Evolutionary conservation across 2,888 invertebrate genomes (phyloP).

Genomic region (Eristalis arbustorum): DNA sequence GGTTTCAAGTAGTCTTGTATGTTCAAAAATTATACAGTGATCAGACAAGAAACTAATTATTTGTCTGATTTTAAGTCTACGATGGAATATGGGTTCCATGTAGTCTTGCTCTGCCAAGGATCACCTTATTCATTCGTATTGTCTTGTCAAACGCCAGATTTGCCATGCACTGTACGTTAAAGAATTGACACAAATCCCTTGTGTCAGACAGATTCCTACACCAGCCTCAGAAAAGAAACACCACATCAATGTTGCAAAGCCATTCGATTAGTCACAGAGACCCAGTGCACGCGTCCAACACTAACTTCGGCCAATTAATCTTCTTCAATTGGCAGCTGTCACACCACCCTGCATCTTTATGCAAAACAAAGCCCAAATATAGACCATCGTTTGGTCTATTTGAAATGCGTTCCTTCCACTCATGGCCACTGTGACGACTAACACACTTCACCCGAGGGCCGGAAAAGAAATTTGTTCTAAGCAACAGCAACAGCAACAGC

Average conservation of each 20-base stretch:
- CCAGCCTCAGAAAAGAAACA: not conserved
- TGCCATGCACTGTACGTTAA: not conserved
- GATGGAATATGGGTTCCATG: no score
- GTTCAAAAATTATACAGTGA: no score
- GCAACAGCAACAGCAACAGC: not conserved
- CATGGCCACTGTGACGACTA: conserved; percentile 11
- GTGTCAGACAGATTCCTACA: not conserved
- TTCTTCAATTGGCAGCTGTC: conserved; percentile 39
- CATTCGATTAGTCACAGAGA: not conserved
- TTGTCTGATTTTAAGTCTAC: no score
- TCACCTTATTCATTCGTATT: not conserved
- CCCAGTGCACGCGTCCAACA: not conserved
- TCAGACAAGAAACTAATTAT: no score
- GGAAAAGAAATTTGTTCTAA: conserved; percentile 11
- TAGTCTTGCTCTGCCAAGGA: not conserved
- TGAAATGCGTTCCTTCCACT: not conserved
- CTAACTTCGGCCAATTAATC: conserved; percentile 5
- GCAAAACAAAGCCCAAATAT: conserved; percentile 19
- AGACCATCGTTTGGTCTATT: not conserved
- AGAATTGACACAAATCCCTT: not conserved
- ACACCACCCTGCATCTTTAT: not conserved
- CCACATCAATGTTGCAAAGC: not conserved
- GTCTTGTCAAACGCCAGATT: not conserved
- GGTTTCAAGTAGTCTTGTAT: no score
- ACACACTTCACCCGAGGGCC: not conserved